Evolutionary conservation across 2,888 invertebrate species (phyloP), one percentile per base, ranked within the genome.

Genomic region (Lasioglossum calceatum): DNA sequence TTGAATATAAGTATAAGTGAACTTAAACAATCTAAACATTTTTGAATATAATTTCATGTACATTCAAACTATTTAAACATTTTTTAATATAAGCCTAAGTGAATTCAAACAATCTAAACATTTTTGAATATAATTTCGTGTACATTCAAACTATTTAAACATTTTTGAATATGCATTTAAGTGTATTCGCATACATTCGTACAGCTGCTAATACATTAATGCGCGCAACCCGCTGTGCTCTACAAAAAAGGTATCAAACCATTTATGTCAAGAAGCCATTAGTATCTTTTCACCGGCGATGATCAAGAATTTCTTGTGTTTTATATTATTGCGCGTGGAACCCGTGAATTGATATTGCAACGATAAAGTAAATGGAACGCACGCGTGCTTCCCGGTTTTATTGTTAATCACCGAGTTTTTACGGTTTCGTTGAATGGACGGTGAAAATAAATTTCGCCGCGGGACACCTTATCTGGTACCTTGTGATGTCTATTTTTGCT

Each of bases 181-280:
- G 42, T 2, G 42, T 42, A 42, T 42, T 42, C 42, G 14, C 4
- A 14, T 61, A 14, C 12, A 14, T 27, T 61, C 61, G 16, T 64
- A 32, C 32, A 2, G 16, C 16, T 1, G 2, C 4, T 32, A 16
- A 64, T 64, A 16, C 32, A 16, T 64, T 64, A 64, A 64, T 64
- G 32, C 1, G 64, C 16, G 16, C 16, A 32, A 7, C 64, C 64
- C 16, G 64, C 64, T 64, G 64, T 64, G 54, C 7, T 0, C 64
- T 64, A n/a, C 64, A 64, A 16, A 32, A 64, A 64, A 16, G 64
- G 16, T 32, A 64, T 64, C 16, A 64, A 64, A 32, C 16, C 16
- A 64, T 64, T 64, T 64, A 64, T 27, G 64, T 32, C 32, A 90
- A 82, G 84, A 84, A 90, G 80, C 77, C 71, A 73, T 78, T 79